Evolutionary conservation across 1,140 invertebrate genomes (phyloP).

Genomic region (Aphaenogaster ashmeadi): DNA sequence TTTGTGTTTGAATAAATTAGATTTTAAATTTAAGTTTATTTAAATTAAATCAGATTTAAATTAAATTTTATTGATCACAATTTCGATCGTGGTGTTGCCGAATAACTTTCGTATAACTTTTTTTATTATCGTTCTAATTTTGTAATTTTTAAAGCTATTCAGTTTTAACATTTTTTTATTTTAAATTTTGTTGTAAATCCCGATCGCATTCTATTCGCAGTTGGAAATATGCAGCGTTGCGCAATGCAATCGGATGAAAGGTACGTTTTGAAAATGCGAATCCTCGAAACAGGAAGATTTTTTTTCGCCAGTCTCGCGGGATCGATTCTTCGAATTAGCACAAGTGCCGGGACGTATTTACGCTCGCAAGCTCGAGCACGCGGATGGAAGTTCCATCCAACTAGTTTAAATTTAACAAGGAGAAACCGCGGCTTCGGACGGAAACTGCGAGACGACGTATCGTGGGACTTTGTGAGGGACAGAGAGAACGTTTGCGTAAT

Average conservation of each 20-base stretch:
- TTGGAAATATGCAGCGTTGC: not conserved
- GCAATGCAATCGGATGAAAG: not conserved
- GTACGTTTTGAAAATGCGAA: not conserved
- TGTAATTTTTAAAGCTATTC: not conserved
- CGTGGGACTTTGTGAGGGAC: constrained; percentile 35
- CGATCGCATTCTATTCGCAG: not conserved
- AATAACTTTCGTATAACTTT: not conserved
- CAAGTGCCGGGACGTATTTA: constrained; percentile 73
- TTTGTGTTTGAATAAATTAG: not conserved
- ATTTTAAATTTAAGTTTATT: not conserved
- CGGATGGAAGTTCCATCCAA: constrained; percentile 72
- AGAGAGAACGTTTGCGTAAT: constrained; percentile 61
- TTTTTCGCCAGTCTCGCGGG: constrained; percentile 7
- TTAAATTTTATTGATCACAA: not conserved
- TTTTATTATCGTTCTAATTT: not conserved
- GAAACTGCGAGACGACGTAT: constrained; percentile 51
- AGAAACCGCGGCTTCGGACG: constrained; percentile 65
- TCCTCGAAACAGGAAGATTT: not conserved
- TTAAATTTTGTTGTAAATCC: not conserved
- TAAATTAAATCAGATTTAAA: not conserved
- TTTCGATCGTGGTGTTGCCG: not conserved
- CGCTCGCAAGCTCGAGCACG: constrained; percentile 64
- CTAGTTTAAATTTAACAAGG: constrained; percentile 76
- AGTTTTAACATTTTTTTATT: not conserved
- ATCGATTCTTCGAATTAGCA: constrained; percentile 72